Evolutionary conservation across 2,888 invertebrate genomes (phyloP).

Genomic region (Drosophila acutilabella): DNA sequence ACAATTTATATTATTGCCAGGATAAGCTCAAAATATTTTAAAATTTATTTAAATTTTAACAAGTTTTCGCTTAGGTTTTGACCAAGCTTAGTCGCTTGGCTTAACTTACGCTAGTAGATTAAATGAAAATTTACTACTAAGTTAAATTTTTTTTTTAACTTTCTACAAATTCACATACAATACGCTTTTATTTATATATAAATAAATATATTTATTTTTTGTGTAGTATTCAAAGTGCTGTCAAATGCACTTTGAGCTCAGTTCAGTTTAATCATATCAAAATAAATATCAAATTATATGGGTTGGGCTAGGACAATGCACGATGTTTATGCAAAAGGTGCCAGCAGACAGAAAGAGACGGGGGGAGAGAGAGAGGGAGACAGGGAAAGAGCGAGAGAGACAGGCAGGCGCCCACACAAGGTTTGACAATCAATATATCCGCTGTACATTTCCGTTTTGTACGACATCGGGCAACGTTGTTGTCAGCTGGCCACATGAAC

Average conservation of each 20-base stretch:
- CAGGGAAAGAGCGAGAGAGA: slow-evolving; percentile 3
- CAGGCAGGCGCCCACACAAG: slow-evolving; percentile 23
- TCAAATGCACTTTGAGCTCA: slow-evolving; percentile 38
- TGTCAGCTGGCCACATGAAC: slow-evolving; percentile 59
- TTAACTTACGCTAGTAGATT: too few relatives aligned
- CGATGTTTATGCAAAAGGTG: slow-evolving; percentile 45
- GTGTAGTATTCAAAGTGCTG: slow-evolving; percentile 23
- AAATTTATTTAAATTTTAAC: too few relatives aligned
- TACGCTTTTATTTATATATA: neutral
- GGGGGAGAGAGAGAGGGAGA: slow-evolving; percentile 1
- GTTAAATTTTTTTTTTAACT: too few relatives aligned
- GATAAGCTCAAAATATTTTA: too few relatives aligned
- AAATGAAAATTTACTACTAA: too few relatives aligned
- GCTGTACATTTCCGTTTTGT: slow-evolving; percentile 76
- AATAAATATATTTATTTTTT: neutral
- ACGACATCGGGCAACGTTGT: slow-evolving; percentile 46
- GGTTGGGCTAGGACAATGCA: slow-evolving; percentile 7
- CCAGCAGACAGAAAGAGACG: slow-evolving; percentile 2
- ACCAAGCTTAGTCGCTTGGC: too few relatives aligned
- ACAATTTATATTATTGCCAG: too few relatives aligned
- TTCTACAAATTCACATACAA: neutral
- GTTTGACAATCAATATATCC: slow-evolving; percentile 79
- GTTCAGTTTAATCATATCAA: slow-evolving; percentile 39
- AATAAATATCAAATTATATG: slow-evolving; percentile 46
- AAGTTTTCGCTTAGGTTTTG: too few relatives aligned